Percentiles rank a stretch among this genome's conserved stretches.
phyloP scores from a whole-genome alignment of 2,888 invertebrate species.

The Patella ulyssiponensis region DNA sequence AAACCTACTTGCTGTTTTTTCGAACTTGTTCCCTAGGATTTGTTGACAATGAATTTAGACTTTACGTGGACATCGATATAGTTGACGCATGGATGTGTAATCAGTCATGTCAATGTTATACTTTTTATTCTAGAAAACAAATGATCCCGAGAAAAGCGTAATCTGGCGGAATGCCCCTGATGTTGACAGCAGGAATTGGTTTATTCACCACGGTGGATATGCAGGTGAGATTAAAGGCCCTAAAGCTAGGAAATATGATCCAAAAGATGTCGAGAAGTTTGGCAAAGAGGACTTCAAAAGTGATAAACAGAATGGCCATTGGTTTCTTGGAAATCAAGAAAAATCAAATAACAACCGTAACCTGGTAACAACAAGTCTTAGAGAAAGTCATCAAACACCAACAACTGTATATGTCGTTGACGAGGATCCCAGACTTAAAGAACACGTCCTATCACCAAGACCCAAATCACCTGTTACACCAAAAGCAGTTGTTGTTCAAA shows the following conservation, averaged over 20 bases:
- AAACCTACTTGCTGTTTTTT: too few species aligned
- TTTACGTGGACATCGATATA: too few species aligned
- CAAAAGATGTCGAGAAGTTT: background rate
- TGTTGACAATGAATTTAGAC: too few species aligned
- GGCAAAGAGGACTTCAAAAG: background rate
- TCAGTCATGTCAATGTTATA: too few species aligned
- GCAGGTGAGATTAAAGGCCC: background rate
- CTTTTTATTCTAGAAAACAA: background rate
- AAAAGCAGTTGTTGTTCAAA: background rate
- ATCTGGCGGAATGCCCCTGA: background rate
- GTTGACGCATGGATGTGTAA: too few species aligned
- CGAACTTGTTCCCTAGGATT: too few species aligned
- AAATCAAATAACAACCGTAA: background rate
- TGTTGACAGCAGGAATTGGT: background rate
- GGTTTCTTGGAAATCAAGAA: background rate
- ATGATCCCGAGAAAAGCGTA: background rate
- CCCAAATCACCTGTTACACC: background rate
- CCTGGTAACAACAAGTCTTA: background rate
- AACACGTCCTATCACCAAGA: background rate
- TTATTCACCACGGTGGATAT: background rate
- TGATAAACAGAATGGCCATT: constrained; percentile 7
- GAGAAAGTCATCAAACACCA: background rate
- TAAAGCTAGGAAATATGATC: background rate
- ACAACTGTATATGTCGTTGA: background rate
- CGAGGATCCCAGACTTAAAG: background rate